Evolutionary conservation across 2,888 invertebrate genomes (phyloP).

Genomic region (Pyrrhia umbra): DNA sequence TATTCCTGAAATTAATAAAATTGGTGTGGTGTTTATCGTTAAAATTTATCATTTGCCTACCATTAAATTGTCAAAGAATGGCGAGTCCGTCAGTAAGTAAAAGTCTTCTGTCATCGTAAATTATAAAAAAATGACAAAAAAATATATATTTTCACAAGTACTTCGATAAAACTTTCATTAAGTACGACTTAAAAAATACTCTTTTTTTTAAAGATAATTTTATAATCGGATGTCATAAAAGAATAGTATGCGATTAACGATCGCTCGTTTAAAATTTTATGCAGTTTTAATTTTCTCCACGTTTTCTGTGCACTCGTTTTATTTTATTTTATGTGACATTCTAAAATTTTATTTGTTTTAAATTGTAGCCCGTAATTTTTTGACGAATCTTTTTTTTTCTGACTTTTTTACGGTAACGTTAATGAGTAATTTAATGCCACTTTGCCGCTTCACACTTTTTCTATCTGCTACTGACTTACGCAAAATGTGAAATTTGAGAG

Average conservation of each 20-base stretch:
- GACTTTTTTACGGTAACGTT: background rate
- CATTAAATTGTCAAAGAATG: no score
- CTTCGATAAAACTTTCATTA: background rate
- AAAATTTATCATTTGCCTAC: no score
- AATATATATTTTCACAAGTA: constrained; percentile 8
- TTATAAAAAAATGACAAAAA: background rate
- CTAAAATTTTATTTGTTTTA: constrained; percentile 28
- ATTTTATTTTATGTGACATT: constrained; percentile 21
- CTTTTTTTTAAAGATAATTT: constrained; percentile 23
- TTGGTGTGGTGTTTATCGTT: no score
- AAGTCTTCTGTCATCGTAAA: background rate
- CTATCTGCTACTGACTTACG: no score
- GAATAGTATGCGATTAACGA: constrained; percentile 41
- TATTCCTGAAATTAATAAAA: no score
- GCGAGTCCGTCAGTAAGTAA: no score
- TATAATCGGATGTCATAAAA: constrained; percentile 46
- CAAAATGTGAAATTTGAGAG: no score
- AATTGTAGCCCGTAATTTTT: constrained; percentile 18
- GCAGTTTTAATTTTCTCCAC: constrained; percentile 40
- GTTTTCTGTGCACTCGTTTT: constrained; percentile 4
- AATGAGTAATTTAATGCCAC: no score
- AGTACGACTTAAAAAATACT: constrained; percentile 16
- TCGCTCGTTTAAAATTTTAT: constrained; percentile 41
- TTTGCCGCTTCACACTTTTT: no score
- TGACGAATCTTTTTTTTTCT: constrained; percentile 1